These are phyloP conservation scores for Drosophila peninsularis DNA, from an alignment of 2,888 invertebrate genomes.

Conservation along the genomic window DNA sequence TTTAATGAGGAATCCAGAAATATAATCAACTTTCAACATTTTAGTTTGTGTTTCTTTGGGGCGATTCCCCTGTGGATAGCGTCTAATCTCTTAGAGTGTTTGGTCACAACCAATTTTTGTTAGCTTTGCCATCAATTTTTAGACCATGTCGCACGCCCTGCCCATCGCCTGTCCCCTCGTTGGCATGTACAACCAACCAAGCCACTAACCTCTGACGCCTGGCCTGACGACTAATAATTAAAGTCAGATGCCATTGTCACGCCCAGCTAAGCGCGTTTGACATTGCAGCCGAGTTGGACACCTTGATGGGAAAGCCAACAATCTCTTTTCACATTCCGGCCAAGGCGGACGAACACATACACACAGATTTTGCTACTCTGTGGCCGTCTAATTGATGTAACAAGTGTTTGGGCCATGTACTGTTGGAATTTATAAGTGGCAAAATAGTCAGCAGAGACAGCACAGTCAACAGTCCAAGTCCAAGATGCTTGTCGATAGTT, in stretches of 20 bases:
- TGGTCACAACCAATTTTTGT: neutral
- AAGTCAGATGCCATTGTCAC: conserved; percentile 48
- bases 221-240: conserved; percentile 56
- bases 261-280: conserved; percentile 44
- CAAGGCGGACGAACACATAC: conserved; percentile 26
- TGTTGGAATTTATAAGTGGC: conserved; percentile 79
- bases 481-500: conserved; percentile 76
- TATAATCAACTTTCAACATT: conserved; percentile 11
- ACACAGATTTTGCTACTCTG: conserved; percentile 49
- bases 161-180: neutral
- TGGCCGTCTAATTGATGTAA: conserved; percentile 83
- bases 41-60: neutral
- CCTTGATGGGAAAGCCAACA: conserved; percentile 61
- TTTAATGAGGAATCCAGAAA: neutral
- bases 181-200: conserved; percentile 18
- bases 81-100: conserved; percentile 51
- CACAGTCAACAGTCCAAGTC: conserved; percentile 64
- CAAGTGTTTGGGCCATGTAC: conserved; percentile 83
- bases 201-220: conserved; percentile 35
- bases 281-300: conserved; percentile 53
- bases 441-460: conserved; percentile 71
- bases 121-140: conserved; percentile 6
- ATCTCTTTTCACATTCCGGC: conserved; percentile 61
- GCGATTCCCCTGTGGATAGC: neutral
- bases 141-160: conserved; percentile 6